Base-by-base conservation (phyloP, 2,797 vertebrate genomes). In the Hozukius guyotensis region DNA sequence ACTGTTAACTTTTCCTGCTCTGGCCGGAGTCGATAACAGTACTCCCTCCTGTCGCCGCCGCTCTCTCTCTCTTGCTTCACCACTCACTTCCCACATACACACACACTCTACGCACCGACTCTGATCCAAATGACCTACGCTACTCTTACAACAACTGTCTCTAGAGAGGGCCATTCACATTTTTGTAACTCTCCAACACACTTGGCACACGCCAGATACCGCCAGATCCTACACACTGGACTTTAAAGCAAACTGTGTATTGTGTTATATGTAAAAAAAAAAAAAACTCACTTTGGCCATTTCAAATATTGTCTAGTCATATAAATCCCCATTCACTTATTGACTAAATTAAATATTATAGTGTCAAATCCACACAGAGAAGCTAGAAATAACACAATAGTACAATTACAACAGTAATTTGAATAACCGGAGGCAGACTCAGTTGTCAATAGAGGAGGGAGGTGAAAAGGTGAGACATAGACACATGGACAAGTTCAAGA, bases 21-120 rank as follows among this genome's bases (percentile, higher is more conserved):
- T 8, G 46, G 46, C 0, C 46, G 0, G 0, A 20, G 46, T 49
- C 18, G 0, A 49, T 49, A 20, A 49, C 46, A 0, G 18, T 20
- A 49, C 46, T 49, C 46, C 16, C 3, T 49, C 18, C 46, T 20
- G 18, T 20, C 18, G 18, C 46, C 7, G 8, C 46, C 7, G 2
- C 42, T 49, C 18, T 49, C 46, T 49, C 46, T 49, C 46, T 49
- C 46, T 49, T 20, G 46, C 46, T 49, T 49, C 46, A 49, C 46
- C 46, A 49, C 18, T 49, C 46, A 49, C 46, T 49, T 49, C 18
- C 18, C 46, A 46, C 42, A 46, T 46, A 46, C 0, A 46, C 42
- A 46, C 38, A 42, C 38, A 42, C 2, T 46, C 14, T 49, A 49
- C 8, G 0, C 16, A 0, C 0, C 7, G 16, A 20, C 42, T 49